phyloP scores from a whole-genome alignment of 2,797 vertebrate genomes.

The Platyrinchus mystaceus region DNA sequence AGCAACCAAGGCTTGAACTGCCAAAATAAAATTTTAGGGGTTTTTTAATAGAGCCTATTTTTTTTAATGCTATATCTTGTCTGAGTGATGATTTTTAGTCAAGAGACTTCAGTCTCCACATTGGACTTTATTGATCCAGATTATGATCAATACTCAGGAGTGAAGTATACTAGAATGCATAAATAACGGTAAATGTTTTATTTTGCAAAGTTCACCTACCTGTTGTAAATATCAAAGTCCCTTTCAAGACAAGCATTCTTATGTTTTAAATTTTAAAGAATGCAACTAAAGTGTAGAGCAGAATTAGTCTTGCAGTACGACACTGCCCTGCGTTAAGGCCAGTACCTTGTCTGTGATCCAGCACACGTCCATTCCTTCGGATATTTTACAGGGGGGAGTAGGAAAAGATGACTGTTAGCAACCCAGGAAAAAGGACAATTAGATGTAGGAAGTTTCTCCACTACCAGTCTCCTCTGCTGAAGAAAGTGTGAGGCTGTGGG shows the following conservation, averaged over 20 bases:
- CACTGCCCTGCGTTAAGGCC: neutral
- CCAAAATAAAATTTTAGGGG: neutral
- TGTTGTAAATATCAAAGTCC: neutral
- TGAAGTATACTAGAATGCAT: neutral
- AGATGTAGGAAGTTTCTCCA: neutral
- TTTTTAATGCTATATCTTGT: neutral
- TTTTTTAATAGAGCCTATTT: neutral
- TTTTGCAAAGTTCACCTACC: neutral
- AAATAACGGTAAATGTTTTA: neutral
- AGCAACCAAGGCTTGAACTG: neutral
- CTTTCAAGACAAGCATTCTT: neutral
- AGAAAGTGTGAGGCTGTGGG: neutral
- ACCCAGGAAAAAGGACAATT: neutral
- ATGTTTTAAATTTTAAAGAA: neutral
- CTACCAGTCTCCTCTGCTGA: neutral
- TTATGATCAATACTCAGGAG: neutral
- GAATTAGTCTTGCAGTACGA: neutral
- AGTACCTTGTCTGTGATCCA: neutral
- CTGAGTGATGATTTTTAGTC: neutral
- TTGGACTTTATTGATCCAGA: neutral
- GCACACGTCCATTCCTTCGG: fast-evolving
- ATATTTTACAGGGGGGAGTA: fast-evolving
- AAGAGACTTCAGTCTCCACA: neutral
- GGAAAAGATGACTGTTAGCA: neutral
- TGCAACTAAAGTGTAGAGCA: neutral